Percentiles rank a stretch among this genome's conserved stretches.
Conservation (phyloP, 2,888 invertebrate genomes). For the Parnassius mnemosyne region DNA sequence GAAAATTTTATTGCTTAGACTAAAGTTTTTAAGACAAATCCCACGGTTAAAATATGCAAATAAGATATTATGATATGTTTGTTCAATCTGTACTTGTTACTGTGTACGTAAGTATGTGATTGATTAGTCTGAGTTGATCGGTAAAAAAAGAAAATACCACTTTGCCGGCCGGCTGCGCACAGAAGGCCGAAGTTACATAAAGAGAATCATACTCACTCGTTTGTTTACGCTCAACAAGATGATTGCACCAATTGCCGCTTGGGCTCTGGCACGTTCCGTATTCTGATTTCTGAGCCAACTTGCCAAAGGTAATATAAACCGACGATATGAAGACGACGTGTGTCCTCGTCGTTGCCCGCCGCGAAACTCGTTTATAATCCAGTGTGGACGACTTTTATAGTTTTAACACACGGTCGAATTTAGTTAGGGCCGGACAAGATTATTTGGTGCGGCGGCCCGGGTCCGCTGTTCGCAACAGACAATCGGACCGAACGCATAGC, state of each 20-base stretch:
- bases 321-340: slow-evolving; percentile 42
- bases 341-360: slow-evolving; percentile 49
- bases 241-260: slow-evolving; percentile 71
- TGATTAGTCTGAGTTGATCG: slow-evolving; percentile 17
- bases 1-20: no score
- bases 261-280: slow-evolving; percentile 69
- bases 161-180: slow-evolving; percentile 34
- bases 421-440: no score
- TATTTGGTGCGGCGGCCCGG: no score
- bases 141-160: slow-evolving; percentile 25
- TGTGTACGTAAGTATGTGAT: background rate
- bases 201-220: slow-evolving; percentile 67
- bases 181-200: slow-evolving; percentile 51
- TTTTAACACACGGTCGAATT: background rate
- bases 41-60: no score
- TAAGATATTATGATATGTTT: background rate
- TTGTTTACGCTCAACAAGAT: slow-evolving; percentile 78
- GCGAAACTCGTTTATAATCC: slow-evolving; percentile 58
- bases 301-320: slow-evolving; percentile 39
- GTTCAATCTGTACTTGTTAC: background rate
- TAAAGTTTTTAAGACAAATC: no score
- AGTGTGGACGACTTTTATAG: slow-evolving; percentile 48
- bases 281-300: slow-evolving; percentile 45
- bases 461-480: no score
- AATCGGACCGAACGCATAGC: no score